Percentiles rank a stretch among this genome's conserved stretches.
Conservation (phyloP, 2,113 vertebrate genomes). For the Jacana jacana region DNA sequence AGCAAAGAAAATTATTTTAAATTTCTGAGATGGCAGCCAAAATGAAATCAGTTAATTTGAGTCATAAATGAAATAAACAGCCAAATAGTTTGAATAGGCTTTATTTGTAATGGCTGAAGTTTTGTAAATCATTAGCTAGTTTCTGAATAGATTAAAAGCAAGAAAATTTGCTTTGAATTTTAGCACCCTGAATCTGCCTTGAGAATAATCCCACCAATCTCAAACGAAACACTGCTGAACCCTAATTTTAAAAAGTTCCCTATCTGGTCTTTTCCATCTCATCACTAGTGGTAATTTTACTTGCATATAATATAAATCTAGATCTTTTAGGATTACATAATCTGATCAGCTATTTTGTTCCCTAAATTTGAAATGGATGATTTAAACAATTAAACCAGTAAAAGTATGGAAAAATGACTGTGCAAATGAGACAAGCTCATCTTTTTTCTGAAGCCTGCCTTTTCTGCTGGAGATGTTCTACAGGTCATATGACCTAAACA, state of each 20-base stretch:
- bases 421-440: not conserved
- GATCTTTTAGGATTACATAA: not conserved
- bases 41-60: not conserved
- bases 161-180: not conserved
- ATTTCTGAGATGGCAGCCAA: not conserved
- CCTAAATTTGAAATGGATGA: not conserved
- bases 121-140: not conserved
- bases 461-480: not conserved
- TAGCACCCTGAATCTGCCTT: not conserved
- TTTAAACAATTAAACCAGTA: not conserved
- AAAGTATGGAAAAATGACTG: not conserved
- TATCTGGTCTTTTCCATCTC: not conserved
- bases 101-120: not conserved
- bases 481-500: not conserved
- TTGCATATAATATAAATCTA: not conserved
- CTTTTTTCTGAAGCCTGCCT: not conserved
- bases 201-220: not conserved
- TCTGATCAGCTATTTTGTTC: not conserved
- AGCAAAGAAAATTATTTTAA: not conserved
- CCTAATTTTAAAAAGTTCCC: not conserved
- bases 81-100: not conserved
- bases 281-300: not conserved
- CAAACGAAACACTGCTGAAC: not conserved
- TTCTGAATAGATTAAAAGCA: not conserved
- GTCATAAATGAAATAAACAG: not conserved